phyloP scores from a whole-genome alignment of 1,140 invertebrate genomes.

The Tribolium madens region DNA sequence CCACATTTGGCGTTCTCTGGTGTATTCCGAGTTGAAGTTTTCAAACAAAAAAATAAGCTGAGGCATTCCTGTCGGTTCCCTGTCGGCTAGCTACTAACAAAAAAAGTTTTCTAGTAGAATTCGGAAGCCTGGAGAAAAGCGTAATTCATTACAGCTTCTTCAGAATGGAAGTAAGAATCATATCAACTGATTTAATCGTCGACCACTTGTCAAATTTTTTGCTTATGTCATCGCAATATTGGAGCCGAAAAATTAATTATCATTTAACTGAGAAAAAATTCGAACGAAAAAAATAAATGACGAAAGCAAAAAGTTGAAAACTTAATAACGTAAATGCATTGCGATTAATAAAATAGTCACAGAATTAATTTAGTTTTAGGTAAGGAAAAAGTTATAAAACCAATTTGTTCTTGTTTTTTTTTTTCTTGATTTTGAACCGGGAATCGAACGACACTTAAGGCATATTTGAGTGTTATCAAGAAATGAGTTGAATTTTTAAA shows the following conservation, averaged over 20 bases:
- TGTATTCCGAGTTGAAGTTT: slow-evolving; percentile 36
- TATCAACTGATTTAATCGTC: slow-evolving; percentile 32
- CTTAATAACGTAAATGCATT: slow-evolving; percentile 26
- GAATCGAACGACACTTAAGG: background rate
- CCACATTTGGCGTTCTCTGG: slow-evolving; percentile 26
- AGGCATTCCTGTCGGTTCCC: slow-evolving; percentile 35
- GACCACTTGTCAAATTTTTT: slow-evolving; percentile 22
- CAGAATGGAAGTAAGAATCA: slow-evolving; percentile 26
- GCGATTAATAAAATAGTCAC: slow-evolving; percentile 10
- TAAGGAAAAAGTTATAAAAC: slow-evolving; percentile 2
- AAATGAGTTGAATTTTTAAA: slow-evolving; percentile 38
- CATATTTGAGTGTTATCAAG: slow-evolving; percentile 17
- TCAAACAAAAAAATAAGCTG: slow-evolving; percentile 39
- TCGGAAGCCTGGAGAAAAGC: slow-evolving; percentile 13
- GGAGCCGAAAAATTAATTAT: slow-evolving; percentile 22
- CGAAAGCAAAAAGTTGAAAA: slow-evolving; percentile 13
- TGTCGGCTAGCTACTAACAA: slow-evolving; percentile 25
- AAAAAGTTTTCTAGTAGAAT: slow-evolving; percentile 30
- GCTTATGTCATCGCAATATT: slow-evolving; percentile 19
- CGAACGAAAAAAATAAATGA: slow-evolving; percentile 1
- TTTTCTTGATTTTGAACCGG: background rate
- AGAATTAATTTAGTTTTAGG: slow-evolving; percentile 15
- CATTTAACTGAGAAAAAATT: slow-evolving; percentile 10
- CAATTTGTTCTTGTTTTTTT: background rate
- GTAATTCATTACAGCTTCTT: slow-evolving; percentile 34